Percentiles rank a stretch among this genome's conserved stretches.
These are phyloP conservation scores for Dyspetes luteomarginatus DNA, from an alignment of 2,888 invertebrate species.

Conservation along the genomic window DNA sequence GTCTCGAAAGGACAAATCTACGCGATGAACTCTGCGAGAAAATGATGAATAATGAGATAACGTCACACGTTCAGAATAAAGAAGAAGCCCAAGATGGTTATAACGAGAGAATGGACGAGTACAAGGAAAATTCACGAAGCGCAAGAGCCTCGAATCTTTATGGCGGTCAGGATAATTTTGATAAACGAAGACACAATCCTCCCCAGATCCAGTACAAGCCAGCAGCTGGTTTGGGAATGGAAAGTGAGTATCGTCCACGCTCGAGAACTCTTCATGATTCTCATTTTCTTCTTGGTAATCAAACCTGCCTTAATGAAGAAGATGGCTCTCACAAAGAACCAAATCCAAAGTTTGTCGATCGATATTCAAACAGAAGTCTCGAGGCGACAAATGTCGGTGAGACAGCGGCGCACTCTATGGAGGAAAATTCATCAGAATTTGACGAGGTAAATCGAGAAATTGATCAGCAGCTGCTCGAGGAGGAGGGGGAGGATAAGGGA, in stretches of 20 bases:
- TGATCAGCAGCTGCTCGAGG: no score
- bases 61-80: no score
- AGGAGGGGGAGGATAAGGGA: slow-evolving; percentile 1
- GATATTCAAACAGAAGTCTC: slow-evolving; percentile 72
- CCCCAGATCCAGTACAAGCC: background rate
- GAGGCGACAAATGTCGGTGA: slow-evolving; percentile 73
- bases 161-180: background rate
- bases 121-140: slow-evolving; percentile 61
- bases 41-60: background rate
- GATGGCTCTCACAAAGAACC: slow-evolving; percentile 14
- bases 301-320: slow-evolving; percentile 30
- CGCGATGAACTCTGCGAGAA: slow-evolving; percentile 16
- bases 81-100: slow-evolving; percentile 37
- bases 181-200: background rate
- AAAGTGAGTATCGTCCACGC: slow-evolving; percentile 47
- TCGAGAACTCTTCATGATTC: slow-evolving; percentile 57
- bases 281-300: slow-evolving; percentile 58
- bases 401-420: slow-evolving; percentile 33
- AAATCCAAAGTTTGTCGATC: slow-evolving; percentile 65
- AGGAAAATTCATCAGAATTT: no score
- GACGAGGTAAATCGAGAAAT: no score
- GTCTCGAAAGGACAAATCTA: slow-evolving; percentile 51
- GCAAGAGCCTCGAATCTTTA: slow-evolving; percentile 57
- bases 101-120: slow-evolving; percentile 61
- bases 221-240: background rate